These are phyloP conservation scores for Phalera bucephala DNA, from an alignment of 2,888 invertebrate genomes.

Conservation along the genomic window DNA sequence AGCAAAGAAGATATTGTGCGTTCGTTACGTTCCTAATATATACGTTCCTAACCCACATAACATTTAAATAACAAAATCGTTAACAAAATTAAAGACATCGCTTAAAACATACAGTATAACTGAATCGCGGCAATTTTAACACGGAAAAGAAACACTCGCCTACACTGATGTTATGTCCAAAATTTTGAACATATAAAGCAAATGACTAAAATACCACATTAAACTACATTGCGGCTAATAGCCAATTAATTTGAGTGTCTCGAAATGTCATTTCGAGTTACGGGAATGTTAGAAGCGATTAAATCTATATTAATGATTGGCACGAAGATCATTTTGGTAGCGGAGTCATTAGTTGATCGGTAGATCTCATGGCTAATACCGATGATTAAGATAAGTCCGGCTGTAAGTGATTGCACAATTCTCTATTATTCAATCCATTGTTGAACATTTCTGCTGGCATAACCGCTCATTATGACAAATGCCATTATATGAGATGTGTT, in stretches of 20 bases:
- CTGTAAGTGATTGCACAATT: slow-evolving; percentile 51
- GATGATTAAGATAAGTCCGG: slow-evolving; percentile 44
- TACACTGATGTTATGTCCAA: not conserved
- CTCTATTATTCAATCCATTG: slow-evolving; percentile 46
- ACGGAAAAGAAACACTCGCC: too few species aligned
- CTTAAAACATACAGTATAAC: too few species aligned
- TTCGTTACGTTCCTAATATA: too few species aligned
- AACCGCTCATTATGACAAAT: slow-evolving; percentile 40
- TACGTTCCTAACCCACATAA: too few species aligned
- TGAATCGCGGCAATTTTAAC: too few species aligned
- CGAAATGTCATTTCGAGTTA: slow-evolving; percentile 17
- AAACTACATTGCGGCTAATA: slow-evolving; percentile 15
- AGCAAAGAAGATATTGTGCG: too few species aligned
- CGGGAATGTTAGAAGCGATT: slow-evolving; percentile 24
- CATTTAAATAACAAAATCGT: too few species aligned
- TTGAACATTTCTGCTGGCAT: slow-evolving; percentile 33
- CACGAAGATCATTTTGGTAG: slow-evolving; percentile 41
- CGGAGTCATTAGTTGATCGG: slow-evolving; percentile 43
- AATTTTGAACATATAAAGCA: not conserved
- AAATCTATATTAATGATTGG: slow-evolving; percentile 34
- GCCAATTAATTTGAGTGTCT: slow-evolving; percentile 15
- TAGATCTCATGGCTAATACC: slow-evolving; percentile 46
- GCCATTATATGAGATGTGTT: slow-evolving; percentile 25
- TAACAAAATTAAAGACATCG: too few species aligned
- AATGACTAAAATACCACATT: slow-evolving; percentile 2